Conservation (phyloP, 2,113 vertebrate species). For the Shinisaurus crocodilurus region DNA sequence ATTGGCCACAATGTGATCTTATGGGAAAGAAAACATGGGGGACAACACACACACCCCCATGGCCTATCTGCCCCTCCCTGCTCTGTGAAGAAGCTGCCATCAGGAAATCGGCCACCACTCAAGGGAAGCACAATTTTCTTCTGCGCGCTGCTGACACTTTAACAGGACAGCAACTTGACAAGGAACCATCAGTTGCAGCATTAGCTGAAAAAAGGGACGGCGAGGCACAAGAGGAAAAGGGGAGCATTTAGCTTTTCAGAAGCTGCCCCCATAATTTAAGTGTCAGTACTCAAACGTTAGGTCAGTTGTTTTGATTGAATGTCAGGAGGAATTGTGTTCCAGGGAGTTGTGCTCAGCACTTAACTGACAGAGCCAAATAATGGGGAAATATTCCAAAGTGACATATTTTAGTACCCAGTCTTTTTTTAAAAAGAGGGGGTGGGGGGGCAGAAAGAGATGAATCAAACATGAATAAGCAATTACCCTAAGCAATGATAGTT, state of each 20-base stretch:
- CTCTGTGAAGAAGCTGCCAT: conserved; percentile 64
- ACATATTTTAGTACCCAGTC: conserved; percentile 55
- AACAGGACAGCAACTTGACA: too few relatives aligned
- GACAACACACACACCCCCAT: conserved; percentile 6
- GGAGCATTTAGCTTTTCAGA: conserved; percentile 58
- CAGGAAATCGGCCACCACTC: conserved; percentile 53
- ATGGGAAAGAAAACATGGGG: conserved; percentile 52
- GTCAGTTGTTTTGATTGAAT: conserved; percentile 73
- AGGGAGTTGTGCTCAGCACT: conserved; percentile 52
- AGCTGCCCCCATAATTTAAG: conserved; percentile 68
- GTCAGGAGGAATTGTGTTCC: conserved; percentile 61
- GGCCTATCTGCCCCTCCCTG: conserved; percentile 28
- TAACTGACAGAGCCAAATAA: conserved; percentile 68
- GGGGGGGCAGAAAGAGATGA: conserved; percentile 6
- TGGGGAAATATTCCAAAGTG: conserved; percentile 67
- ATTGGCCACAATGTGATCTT: conserved; percentile 31
- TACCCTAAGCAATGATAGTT: neutral
- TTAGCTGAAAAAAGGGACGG: conserved; percentile 51
- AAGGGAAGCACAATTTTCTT: conserved; percentile 66
- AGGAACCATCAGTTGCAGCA: conserved; percentile 61
- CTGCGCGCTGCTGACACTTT: conserved; percentile 56
- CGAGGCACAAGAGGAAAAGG: conserved; percentile 8
- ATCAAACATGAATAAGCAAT: conserved; percentile 61
- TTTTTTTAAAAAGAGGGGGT: neutral
- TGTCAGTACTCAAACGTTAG: conserved; percentile 72